phyloP scores from a whole-genome alignment of 2,797 vertebrate genomes.

The Bradypodion pumilum region DNA sequence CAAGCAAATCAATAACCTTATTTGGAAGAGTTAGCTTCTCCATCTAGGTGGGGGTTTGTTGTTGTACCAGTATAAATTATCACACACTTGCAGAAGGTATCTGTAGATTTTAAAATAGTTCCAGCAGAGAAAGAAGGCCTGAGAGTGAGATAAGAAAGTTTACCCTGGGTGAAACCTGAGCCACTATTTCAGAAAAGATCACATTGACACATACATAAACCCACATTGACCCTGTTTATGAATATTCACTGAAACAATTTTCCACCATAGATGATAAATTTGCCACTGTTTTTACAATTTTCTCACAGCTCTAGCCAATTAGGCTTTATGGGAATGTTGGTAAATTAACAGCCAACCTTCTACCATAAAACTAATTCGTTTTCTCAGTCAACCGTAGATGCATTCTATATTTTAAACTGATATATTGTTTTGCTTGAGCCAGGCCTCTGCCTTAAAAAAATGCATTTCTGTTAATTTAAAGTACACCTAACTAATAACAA shows the following conservation, averaged over 20 bases:
- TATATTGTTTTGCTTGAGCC: conserved; percentile 28
- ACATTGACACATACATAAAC: conserved; percentile 24
- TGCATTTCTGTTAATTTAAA: conserved; percentile 39
- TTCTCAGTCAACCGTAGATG: conserved; percentile 27
- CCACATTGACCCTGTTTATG: conserved; percentile 15
- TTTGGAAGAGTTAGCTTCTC: conserved; percentile 3
- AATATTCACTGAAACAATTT: conserved; percentile 30
- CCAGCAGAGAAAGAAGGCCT: conserved; percentile 9
- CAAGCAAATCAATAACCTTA: background rate
- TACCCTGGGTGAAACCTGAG: conserved; percentile 5
- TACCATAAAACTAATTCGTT: conserved; percentile 40
- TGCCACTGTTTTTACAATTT: conserved; percentile 39
- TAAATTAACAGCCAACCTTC: conserved; percentile 41
- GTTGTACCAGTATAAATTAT: conserved; percentile 35
- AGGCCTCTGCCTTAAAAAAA: background rate
- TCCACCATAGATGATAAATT: conserved; percentile 36
- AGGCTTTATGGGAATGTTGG: conserved; percentile 34
- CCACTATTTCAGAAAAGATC: conserved; percentile 26
- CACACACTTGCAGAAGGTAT: background rate
- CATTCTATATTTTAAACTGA: conserved; percentile 15
- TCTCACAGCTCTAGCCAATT: conserved; percentile 19
- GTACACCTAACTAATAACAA: background rate
- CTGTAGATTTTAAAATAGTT: conserved; percentile 28
- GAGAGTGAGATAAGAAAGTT: background rate
- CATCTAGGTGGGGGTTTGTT: conserved; percentile 8